A percentile compares a stretch with the other conserved stretches of the same genome.
Evolutionary conservation across 1,140 invertebrate genomes (phyloP).

Genomic region (Venturia canescens): DNA sequence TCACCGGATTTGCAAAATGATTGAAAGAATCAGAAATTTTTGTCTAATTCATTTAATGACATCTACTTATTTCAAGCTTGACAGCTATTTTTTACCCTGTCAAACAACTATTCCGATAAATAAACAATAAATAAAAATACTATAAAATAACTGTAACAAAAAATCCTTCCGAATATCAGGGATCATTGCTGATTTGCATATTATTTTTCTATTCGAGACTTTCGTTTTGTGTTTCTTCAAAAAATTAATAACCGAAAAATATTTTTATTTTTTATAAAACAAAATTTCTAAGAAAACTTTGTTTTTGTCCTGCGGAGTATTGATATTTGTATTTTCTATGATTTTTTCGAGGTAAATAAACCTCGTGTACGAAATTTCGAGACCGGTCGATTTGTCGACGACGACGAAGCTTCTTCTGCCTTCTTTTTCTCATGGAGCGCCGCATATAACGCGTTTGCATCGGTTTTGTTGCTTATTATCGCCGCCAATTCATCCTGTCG

Average conservation of each 20-base stretch:
- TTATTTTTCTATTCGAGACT: no score
- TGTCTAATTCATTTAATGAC: neutral
- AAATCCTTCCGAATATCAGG: neutral
- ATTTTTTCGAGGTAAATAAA: slow-evolving; percentile 69
- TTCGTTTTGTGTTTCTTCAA: no score
- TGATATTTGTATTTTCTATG: slow-evolving; percentile 35
- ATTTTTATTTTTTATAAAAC: no score
- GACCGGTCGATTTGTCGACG: slow-evolving; percentile 44
- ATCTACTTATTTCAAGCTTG: neutral
- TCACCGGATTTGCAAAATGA: slow-evolving; percentile 24
- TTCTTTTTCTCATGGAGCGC: slow-evolving; percentile 81
- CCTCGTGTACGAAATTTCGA: slow-evolving; percentile 66
- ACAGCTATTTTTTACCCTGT: neutral
- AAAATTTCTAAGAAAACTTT: no score
- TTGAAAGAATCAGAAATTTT: slow-evolving; percentile 22
- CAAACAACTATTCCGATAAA: neutral
- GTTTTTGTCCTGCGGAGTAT: slow-evolving; percentile 1
- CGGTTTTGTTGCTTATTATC: slow-evolving; percentile 82
- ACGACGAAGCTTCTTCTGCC: slow-evolving; percentile 68
- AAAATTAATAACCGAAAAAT: no score
- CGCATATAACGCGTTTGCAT: slow-evolving; percentile 80
- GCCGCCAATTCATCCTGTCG: slow-evolving; percentile 80
- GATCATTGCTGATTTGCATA: no score
- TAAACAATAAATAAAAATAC: neutral
- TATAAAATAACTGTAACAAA: neutral